A percentile compares a stretch with the other conserved stretches of the same genome.
These are phyloP conservation scores for Macropus fuliginosus DNA, from an alignment of 2,797 vertebrate species.

Conservation along the genomic window DNA sequence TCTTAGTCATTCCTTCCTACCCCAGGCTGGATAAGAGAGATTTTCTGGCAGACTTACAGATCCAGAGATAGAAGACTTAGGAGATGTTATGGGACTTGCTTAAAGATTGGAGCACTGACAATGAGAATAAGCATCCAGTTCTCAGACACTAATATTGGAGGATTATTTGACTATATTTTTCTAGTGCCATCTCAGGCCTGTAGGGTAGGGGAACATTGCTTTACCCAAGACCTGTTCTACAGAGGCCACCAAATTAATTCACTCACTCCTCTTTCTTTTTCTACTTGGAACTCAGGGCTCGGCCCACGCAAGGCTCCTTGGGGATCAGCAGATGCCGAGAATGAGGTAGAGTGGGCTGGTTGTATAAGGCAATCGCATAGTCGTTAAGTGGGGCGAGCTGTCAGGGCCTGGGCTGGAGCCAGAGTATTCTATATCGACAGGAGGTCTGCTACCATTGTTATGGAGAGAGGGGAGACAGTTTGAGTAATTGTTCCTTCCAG, in stretches of 20 bases:
- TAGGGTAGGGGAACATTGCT: neutral
- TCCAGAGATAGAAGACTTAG: neutral
- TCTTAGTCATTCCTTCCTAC: neutral
- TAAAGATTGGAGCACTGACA: neutral
- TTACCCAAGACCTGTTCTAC: neutral
- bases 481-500: neutral
- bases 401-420: neutral
- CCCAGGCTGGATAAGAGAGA: neutral
- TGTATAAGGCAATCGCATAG: neutral
- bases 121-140: neutral
- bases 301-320: neutral
- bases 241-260: neutral
- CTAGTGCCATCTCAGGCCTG: neutral
- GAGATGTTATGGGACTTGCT: neutral
- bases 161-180: neutral
- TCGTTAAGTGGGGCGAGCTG: neutral
- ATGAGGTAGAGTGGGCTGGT: neutral
- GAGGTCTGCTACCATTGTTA: neutral
- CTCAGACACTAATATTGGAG: neutral
- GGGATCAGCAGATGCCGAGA: neutral
- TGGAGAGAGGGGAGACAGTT: slow-evolving; percentile 1
- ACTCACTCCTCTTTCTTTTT: neutral
- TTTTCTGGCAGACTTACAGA: neutral
- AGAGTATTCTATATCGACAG: neutral
- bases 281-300: neutral